Percentiles rank a stretch among this genome's conserved stretches.
These are phyloP conservation scores for Grallaria varia DNA, from an alignment of 2,113 vertebrate genomes.

Conservation along the genomic window DNA sequence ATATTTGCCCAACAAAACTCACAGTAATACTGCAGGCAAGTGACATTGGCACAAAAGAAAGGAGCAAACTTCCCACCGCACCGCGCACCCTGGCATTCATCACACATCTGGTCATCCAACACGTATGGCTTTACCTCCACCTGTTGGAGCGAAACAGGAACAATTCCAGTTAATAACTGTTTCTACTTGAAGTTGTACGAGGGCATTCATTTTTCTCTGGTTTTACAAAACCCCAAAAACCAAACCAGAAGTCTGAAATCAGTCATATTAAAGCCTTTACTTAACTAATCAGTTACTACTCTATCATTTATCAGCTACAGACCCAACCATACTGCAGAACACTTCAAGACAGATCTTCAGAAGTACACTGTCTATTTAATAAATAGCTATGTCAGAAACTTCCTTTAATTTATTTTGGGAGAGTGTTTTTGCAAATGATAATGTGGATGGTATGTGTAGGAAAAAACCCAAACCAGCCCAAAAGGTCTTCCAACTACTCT, in stretches of 20 bases:
- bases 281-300: neutral
- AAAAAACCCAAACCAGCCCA: neutral
- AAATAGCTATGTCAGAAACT: neutral
- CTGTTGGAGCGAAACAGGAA: conserved; percentile 57
- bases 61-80: conserved; percentile 96
- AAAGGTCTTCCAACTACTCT: neutral
- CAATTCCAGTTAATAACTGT: neutral
- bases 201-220: neutral
- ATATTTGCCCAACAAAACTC: conserved; percentile 99
- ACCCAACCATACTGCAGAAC: neutral
- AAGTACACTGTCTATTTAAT: neutral
- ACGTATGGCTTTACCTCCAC: conserved; percentile 99
- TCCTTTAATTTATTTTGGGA: neutral
- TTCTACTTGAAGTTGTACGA: neutral
- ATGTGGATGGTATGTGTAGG: neutral
- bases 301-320: neutral
- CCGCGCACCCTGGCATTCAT: conserved; percentile 95
- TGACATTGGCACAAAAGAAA: conserved; percentile 98
- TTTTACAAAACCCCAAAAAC: neutral
- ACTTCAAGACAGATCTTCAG: neutral
- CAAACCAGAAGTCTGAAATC: neutral
- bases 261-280: accelerated
- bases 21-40: conserved; percentile 99
- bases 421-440: neutral
- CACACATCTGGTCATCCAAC: conserved; percentile 97